These are phyloP conservation scores for Trididemnum miniatum DNA, from an alignment of 23 tunicate genomes.

Conservation along the genomic window DNA sequence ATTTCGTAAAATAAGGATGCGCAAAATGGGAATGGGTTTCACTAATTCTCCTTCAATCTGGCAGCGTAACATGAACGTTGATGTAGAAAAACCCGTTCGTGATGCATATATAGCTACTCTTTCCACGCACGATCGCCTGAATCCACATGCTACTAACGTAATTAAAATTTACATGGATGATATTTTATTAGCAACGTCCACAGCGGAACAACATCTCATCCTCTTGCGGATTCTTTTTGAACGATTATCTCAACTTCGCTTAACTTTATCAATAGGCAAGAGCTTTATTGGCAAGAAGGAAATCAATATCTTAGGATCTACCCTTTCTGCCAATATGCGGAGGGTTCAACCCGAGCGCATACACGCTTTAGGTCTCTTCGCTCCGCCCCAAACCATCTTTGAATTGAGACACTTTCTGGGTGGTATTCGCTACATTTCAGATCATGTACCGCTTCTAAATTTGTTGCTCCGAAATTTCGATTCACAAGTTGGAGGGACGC, in stretches of 20 bases:
- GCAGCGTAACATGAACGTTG: not conserved
- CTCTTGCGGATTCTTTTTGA: constrained; percentile 2
- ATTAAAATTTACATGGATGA: constrained; percentile 34
- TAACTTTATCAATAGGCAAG: not conserved
- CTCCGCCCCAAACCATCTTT: constrained; percentile 12
- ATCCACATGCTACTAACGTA: not conserved
- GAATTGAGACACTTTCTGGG: constrained; percentile 17
- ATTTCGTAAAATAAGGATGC: not conserved
- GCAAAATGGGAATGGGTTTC: not conserved
- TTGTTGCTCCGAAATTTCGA: constrained; percentile 8
- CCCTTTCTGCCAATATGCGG: not conserved
- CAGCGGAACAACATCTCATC: constrained; percentile 22
- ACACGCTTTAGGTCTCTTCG: not conserved
- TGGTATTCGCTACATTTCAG: constrained; percentile 20
- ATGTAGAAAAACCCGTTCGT: not conserved
- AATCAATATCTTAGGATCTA: not conserved
- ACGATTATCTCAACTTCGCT: not conserved
- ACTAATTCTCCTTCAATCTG: not conserved
- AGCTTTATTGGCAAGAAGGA: not conserved
- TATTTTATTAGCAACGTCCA: constrained; percentile 26
- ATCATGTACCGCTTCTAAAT: constrained; percentile 18
- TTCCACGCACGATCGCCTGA: not conserved
- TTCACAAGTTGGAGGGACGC: not conserved
- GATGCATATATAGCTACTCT: not conserved
- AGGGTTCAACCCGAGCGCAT: constrained; percentile 37